Percentiles rank a stretch among this genome's conserved stretches.
phyloP scores from a whole-genome alignment of 2,797 vertebrate species.

The Acanthurus tractus region DNA sequence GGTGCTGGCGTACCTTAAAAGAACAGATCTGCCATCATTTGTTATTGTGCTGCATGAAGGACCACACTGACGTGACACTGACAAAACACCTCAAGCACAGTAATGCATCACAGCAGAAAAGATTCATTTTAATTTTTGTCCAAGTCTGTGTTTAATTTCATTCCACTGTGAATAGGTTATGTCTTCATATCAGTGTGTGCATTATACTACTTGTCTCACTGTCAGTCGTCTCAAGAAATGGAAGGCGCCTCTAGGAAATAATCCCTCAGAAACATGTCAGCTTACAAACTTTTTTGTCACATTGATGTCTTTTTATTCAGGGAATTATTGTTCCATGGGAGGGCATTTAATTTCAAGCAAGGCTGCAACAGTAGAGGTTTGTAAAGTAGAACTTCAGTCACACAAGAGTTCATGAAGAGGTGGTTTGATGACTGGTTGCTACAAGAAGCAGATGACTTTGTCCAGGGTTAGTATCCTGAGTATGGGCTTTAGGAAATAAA shows the following conservation, averaged over 20 bases:
- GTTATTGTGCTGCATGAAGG: slow-evolving; percentile 36
- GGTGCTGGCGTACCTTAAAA: slow-evolving; percentile 24
- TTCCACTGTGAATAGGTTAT: slow-evolving; percentile 9
- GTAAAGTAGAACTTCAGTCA: neutral
- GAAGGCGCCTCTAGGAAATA: slow-evolving; percentile 15
- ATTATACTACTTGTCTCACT: slow-evolving; percentile 1
- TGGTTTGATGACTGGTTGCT: neutral
- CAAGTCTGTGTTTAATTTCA: slow-evolving; percentile 25
- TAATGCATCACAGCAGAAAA: slow-evolving; percentile 32
- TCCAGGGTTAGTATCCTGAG: neutral
- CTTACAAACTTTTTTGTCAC: slow-evolving; percentile 23
- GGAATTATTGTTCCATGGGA: slow-evolving; percentile 29
- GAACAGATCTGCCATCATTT: slow-evolving; percentile 29
- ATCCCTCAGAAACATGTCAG: slow-evolving; percentile 36
- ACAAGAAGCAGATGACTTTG: neutral
- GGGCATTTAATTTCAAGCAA: slow-evolving; percentile 16
- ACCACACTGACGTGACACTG: slow-evolving; percentile 10
- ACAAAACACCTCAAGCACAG: slow-evolving; percentile 30
- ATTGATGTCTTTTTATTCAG: slow-evolving; percentile 30
- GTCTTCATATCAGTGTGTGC: slow-evolving; percentile 13
- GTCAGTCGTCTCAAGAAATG: slow-evolving; percentile 29
- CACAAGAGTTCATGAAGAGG: neutral
- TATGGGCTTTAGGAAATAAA: neutral
- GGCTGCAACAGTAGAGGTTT: neutral
- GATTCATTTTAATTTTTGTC: slow-evolving; percentile 6